Evolutionary conservation across 2,888 invertebrate genomes (phyloP), one percentile per base, ranked within the genome.

Genomic region (Himalopsyche japonica): DNA sequence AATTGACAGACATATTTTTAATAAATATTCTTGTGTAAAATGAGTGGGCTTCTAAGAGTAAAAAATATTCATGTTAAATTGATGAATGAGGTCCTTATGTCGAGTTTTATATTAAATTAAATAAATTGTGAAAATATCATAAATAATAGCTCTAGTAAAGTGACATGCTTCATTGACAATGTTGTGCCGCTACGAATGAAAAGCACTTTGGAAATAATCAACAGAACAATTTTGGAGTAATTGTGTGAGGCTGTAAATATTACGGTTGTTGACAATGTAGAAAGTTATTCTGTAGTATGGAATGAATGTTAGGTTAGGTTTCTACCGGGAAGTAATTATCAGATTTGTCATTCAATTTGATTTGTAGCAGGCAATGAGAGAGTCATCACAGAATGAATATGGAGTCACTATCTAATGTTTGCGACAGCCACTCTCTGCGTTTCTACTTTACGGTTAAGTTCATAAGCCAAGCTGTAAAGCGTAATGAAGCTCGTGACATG

Each of bases 381-480:
- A 70, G 27, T 70, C 70, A 70, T 27, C 27, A 27, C 70, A 27
- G 24, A 30, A 70, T 70, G 70, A 70, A 70, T 70, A 27, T 27
- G 24, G 70, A 70, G 70, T 70, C 70, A 70, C 70, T 70, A 27
- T 70, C 15, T 70, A 70, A 70, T 27, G 70, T 81, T 43, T 57
- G 85, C 82, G 80, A 84, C 86, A 86, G 84, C 86, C 84, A 84
- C 84, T 84, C 84, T 82, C 78, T 79, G 76, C 80, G 47, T 80
- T 76, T 24, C 30, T 24, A 30, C 30, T 37, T 15, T 18, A 80
- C 80, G 15, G 34, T 70, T 15, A 70, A 5, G 12, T 27, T 70
- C 47, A 64, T 10, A 84, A 84, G 81, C 81, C 79, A 81, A 83
- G 85, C 78, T 70, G 76, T 64, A 49, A 83, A 81, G 81, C 83